Base-by-base conservation (phyloP, 2,797 vertebrate genomes). In the Lacerta bilineata region DNA sequence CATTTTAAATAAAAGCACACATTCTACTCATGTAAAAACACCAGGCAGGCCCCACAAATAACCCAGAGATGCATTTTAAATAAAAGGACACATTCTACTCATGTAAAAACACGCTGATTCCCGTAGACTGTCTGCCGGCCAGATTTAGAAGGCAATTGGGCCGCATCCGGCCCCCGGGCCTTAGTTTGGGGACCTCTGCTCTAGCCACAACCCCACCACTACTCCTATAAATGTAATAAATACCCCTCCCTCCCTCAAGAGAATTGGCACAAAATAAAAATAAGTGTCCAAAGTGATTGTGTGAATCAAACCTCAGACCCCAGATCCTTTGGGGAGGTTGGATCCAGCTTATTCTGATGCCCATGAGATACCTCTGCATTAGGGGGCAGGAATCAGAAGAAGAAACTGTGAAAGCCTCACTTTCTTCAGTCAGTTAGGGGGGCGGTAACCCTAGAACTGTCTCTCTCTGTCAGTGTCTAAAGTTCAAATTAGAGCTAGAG, bases 401-500 rank as follows among this genome's bases (percentile, higher is more conserved):
- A 39, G 11, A 71, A 78, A 10, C 33, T 43, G 36, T 55, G 71
- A 79, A 78, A 39, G 7, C 20, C n/a, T 39, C 23, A 55, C 46
- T 39, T 71, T 69, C 29, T 84, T 36, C 2, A 43, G 13, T 33
- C 2, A 36, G 50, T n/a, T 41, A 50, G 36, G 33, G 20, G 17
- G 66, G 36, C 64, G 74, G 46, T 41, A 81, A 61, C 69, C 27
- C 46, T 80, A 69, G 55, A 74, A 41, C 33, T 15, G 27, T 79
- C 64, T 84, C 76, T 4, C 27, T 77, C 55, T 71, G 13, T 20
- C 66, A 43, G 13, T 43, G 7, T 80, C 39, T 68, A 74, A 50
- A 83, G 61, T n/a, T 83, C 41, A 46, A 72, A 80, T 72, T 74
- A n/a, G n/a, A 46, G 20, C 39, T 80, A 55, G 41, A 80, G 17